Evolutionary conservation across 2,888 invertebrate species (phyloP), one percentile per base, ranked within the genome.

Genomic region (Parthenolecanium corni): DNA sequence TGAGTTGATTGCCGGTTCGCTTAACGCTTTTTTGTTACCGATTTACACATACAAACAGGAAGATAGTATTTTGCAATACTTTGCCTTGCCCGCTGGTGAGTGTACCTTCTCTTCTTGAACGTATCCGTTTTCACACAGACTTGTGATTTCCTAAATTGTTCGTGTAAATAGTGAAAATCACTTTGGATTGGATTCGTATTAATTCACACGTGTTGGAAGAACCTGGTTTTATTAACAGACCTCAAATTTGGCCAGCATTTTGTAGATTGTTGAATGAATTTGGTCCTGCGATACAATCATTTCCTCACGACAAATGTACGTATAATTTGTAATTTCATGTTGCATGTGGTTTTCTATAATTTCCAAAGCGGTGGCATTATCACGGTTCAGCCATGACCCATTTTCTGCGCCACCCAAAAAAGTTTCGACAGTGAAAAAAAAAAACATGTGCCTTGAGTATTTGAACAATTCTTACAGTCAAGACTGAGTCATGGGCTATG

Each of bases 171-270:
- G 84, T 89, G 70, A 86, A 86, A 75, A 78, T 89, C 69, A 79
- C 85, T 72, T 76, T 87, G 71, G 82, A 84, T 70, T 89, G 88
- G 86, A 76, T 84, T 67, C 74, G 74, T 68, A 74, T 77, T 66
- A 78, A 80, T 66, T 78, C 81, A 14, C 73, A 74, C 46, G 75
- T 78, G 65, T 72, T 82, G 65, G 73, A 75, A 64, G 76, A 78
- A 66, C 71, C 74, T 44, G 79, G 80, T 67, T 82, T 81, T 71
- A 66, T 67, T 25, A 76, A 78, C 65, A 76, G 80, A 54, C 77
- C 82, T 49, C 84, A 85, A 73, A 82, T 89, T 70, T 89, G 89
- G 89, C 83, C 84, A 9, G 85, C 86, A 71, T 76, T 88, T 56
- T 85, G 86, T 69, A 83, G 84, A 72, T 74, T 85, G n/a, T 76